These are phyloP conservation scores for Bos taurus DNA, from an alignment of 2,113 vertebrate species.

Conservation along the genomic window ARS-UCD2.0 NC_037336.1:35478501-35479000, in stretches of 20 bases:
- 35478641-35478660: neutral
- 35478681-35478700: neutral
- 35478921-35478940: neutral
- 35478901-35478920: neutral
- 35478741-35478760: neutral
- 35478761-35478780: neutral
- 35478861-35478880: neutral
- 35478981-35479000: neutral
- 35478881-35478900: neutral
- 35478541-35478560: neutral
- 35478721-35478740: neutral
- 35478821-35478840: neutral
- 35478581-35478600: neutral
- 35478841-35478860: neutral
- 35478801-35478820: neutral
- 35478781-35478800: neutral
- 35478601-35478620: neutral
- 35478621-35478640: neutral
- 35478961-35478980: neutral
- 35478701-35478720: fast-evolving
- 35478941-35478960: neutral
- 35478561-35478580: neutral
- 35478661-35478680: neutral
- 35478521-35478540: neutral
- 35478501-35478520: neutral